A percentile compares a stretch with the other conserved stretches of the same genome.
phyloP scores from a whole-genome alignment of 2,888 invertebrate species.

The Tachina lurida region DNA sequence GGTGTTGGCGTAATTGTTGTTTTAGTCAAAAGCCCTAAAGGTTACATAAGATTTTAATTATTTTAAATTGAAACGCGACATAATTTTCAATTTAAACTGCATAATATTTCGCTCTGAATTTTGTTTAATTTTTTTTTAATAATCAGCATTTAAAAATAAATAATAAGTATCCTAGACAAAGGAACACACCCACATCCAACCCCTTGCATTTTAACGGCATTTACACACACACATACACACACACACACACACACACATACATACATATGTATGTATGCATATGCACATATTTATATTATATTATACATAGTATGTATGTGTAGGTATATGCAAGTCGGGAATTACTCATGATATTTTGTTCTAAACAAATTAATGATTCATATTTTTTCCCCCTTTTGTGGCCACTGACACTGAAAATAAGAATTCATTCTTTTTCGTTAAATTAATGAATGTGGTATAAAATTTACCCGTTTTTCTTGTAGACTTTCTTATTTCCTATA shows the following conservation, averaged over 20 bases:
- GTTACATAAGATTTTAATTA: constrained; percentile 52
- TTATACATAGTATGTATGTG: neutral
- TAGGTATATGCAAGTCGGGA: neutral
- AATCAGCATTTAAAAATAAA: neutral
- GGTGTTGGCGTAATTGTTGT: constrained; percentile 28
- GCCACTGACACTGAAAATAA: constrained; percentile 46
- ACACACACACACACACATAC: neutral
- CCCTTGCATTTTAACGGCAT: constrained; percentile 21
- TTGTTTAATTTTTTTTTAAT: neutral
- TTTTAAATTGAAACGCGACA: neutral
- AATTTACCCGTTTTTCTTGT: constrained; percentile 59
- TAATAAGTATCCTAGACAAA: constrained; percentile 14
- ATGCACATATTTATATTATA: constrained; percentile 13
- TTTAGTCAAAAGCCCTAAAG: constrained; percentile 15
- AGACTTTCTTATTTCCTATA: constrained; percentile 24
- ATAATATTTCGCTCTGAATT: neutral
- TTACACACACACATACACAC: constrained; percentile 9
- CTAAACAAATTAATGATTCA: constrained; percentile 60
- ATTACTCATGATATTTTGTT: constrained; percentile 45
- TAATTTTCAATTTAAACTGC: neutral
- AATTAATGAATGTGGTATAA: neutral
- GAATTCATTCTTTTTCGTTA: neutral
- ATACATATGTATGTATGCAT: constrained; percentile 20
- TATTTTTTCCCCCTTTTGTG: constrained; percentile 27
- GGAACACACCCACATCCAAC: constrained; percentile 56